A percentile compares a stretch with the other conserved stretches of the same genome.
Conservation (phyloP, 2,113 vertebrate genomes). For the Phyllopteryx taeniolatus region DNA sequence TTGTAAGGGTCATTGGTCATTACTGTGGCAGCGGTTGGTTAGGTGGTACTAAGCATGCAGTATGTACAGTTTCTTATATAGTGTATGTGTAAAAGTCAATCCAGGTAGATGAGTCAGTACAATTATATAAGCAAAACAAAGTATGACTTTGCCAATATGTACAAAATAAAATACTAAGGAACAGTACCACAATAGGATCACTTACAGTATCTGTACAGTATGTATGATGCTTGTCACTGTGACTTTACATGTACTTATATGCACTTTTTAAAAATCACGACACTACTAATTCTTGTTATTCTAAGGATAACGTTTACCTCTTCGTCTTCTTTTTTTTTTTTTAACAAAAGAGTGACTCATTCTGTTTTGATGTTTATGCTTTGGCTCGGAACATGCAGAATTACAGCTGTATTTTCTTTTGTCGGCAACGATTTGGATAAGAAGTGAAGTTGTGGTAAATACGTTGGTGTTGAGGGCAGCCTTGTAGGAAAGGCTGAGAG, state of each 20-base stretch:
- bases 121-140: no score
- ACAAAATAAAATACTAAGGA: no score
- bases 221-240: slow-evolving; percentile 6
- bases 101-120: no score
- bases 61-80: no score
- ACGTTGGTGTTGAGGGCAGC: slow-evolving; percentile 30
- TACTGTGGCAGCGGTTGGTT: no score
- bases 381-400: slow-evolving; percentile 16
- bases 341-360: slow-evolving; percentile 25
- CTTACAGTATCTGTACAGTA: neutral
- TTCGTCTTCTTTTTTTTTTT: neutral
- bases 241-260: slow-evolving; percentile 1
- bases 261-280: neutral
- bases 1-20: no score
- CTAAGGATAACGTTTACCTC: slow-evolving; percentile 29
- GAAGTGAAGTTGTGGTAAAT: slow-evolving; percentile 39
- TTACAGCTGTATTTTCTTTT: slow-evolving; percentile 18
- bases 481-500: slow-evolving; percentile 32
- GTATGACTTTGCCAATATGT: no score
- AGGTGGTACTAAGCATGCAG: no score
- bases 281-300: slow-evolving; percentile 21
- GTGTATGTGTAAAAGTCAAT: no score
- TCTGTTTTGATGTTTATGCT: slow-evolving; percentile 21
- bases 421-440: slow-evolving; percentile 29
- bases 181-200: no score